phyloP scores from a whole-genome alignment of 1,140 invertebrate genomes.

The Drosophila trapezifrons region DNA sequence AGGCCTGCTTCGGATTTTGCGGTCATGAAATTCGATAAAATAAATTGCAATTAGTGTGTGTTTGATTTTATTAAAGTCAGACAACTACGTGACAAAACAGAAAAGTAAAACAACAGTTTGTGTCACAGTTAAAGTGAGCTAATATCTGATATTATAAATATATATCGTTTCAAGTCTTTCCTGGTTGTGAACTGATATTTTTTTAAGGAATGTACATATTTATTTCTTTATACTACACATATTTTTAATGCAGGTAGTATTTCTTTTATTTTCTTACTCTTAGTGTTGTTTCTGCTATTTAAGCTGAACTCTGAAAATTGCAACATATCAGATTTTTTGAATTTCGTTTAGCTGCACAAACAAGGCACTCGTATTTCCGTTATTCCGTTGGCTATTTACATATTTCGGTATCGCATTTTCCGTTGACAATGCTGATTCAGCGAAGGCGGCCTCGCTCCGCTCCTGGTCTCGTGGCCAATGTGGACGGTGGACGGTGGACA shows the following conservation, averaged over 20 bases:
- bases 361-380: conserved; percentile 18
- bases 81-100: background rate
- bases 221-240: background rate
- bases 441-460: conserved; percentile 42
- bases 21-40: background rate
- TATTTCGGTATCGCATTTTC: conserved; percentile 2
- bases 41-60: background rate
- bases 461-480: conserved; percentile 47
- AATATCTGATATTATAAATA: too few species aligned
- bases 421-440: background rate
- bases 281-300: background rate
- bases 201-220: background rate
- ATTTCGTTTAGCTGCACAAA: conserved; percentile 24
- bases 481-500: conserved; percentile 12
- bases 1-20: background rate
- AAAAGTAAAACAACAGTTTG: background rate
- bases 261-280: conserved; percentile 11
- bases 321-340: conserved; percentile 22
- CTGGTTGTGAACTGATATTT: background rate
- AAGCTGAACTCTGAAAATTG: conserved; percentile 10
- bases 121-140: too few species aligned
- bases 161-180: too few species aligned
- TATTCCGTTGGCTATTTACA: background rate
- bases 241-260: background rate
- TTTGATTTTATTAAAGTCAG: background rate